phyloP scores from a whole-genome alignment of 2,888 invertebrate species.

The Tachina grossa region DNA sequence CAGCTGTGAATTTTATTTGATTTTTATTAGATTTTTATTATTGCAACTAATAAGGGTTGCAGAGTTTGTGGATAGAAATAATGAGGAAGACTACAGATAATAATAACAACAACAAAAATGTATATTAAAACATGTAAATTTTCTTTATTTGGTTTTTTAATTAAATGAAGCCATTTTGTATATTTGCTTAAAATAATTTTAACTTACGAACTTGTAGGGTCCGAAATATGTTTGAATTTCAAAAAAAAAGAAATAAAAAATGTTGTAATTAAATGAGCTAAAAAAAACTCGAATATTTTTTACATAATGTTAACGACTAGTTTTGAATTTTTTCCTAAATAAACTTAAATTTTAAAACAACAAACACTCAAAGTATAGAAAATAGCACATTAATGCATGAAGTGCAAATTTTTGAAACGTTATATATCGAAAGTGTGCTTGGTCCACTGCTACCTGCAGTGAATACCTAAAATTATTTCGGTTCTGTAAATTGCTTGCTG shows the following conservation, averaged over 20 bases:
- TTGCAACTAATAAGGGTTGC: slow-evolving; percentile 53
- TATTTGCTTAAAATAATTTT: not conserved
- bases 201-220: slow-evolving; percentile 1
- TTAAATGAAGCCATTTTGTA: slow-evolving; percentile 67
- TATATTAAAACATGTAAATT: slow-evolving; percentile 24
- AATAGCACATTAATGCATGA: too few species aligned
- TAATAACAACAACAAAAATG: not conserved
- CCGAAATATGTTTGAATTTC: slow-evolving; percentile 11
- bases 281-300: too few species aligned
- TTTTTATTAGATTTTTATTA: slow-evolving; percentile 70
- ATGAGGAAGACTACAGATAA: slow-evolving; percentile 50
- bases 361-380: too few species aligned
- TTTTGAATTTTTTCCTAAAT: too few species aligned
- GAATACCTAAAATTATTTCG: too few species aligned
- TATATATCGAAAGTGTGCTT: too few species aligned
- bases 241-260: not conserved
- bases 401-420: too few species aligned
- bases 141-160: slow-evolving; percentile 53
- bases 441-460: too few species aligned
- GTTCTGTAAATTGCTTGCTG: too few species aligned
- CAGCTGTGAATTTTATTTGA: slow-evolving; percentile 75
- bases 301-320: too few species aligned
- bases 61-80: slow-evolving; percentile 17
- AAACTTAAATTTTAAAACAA: too few species aligned
- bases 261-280: not conserved